Evolutionary conservation across 1,140 invertebrate genomes (phyloP).

Genomic region (Brachionus asplanchnoidis): DNA sequence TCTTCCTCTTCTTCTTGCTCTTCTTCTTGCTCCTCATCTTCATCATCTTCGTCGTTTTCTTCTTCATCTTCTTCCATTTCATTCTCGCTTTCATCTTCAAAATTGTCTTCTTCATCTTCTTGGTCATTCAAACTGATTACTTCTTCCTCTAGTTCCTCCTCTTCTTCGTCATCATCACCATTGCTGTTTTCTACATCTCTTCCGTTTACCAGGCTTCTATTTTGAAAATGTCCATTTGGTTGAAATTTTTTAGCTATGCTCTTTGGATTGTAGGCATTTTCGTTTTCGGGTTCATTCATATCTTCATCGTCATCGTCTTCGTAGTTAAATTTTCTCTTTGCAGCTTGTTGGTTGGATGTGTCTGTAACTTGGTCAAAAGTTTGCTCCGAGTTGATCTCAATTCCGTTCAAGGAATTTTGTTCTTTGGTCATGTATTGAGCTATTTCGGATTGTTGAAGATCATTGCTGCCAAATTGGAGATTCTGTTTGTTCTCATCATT

Average conservation of each 20-base stretch:
- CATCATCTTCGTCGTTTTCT: neutral
- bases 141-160: neutral
- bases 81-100: neutral
- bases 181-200: neutral
- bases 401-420: neutral
- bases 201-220: neutral
- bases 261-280: neutral
- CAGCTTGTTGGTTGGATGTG: neutral
- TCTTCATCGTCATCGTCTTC: neutral
- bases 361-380: neutral
- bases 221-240: neutral
- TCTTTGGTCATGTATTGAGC: neutral
- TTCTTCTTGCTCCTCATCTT: neutral
- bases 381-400: neutral
- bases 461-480: neutral
- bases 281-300: neutral
- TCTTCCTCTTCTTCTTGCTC: neutral
- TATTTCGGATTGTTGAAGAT: neutral
- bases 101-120: neutral
- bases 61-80: neutral
- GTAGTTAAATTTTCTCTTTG: neutral
- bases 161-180: conserved; percentile 17
- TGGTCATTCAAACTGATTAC: neutral
- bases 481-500: neutral
- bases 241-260: conserved; percentile 23